Evolutionary conservation across 2,113 vertebrate genomes (phyloP).

Genomic region (Panthera uncia): DNA sequence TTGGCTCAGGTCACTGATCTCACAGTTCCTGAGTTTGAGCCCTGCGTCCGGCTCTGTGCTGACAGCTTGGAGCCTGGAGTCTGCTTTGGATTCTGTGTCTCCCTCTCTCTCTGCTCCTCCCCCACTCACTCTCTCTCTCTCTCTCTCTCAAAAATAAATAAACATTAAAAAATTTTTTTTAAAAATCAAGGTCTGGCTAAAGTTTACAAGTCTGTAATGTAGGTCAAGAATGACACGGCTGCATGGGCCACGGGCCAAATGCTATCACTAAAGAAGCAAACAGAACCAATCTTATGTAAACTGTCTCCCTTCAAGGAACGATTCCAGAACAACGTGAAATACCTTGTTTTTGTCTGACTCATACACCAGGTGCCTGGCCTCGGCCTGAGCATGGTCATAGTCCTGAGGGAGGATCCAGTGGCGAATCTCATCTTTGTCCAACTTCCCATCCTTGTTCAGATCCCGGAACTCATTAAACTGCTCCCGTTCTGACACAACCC

Average conservation of each 20-base stretch:
- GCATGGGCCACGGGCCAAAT: background rate
- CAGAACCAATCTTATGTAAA: conserved; percentile 4
- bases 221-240: background rate
- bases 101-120: too few species aligned
- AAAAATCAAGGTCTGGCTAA: background rate
- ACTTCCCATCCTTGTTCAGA: conserved; percentile 97
- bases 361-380: conserved; percentile 96
- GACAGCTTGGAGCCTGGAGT: too few species aligned
- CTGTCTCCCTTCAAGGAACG: background rate
- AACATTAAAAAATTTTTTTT: too few species aligned
- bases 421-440: conserved; percentile 96
- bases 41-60: too few species aligned
- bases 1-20: too few species aligned
- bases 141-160: too few species aligned
- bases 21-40: too few species aligned
- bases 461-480: conserved; percentile 97
- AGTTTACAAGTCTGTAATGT: conserved; percentile 6
- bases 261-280: background rate
- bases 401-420: conserved; percentile 99
- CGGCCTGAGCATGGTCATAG: conserved; percentile 96
- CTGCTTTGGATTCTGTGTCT: too few species aligned
- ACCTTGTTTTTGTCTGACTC: conserved; percentile 97
- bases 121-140: too few species aligned
- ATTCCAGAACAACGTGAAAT: background rate
- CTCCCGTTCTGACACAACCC: conserved; percentile 95